phyloP scores from a whole-genome alignment of 1,140 invertebrate species.

The Cotesia glomerata region DNA sequence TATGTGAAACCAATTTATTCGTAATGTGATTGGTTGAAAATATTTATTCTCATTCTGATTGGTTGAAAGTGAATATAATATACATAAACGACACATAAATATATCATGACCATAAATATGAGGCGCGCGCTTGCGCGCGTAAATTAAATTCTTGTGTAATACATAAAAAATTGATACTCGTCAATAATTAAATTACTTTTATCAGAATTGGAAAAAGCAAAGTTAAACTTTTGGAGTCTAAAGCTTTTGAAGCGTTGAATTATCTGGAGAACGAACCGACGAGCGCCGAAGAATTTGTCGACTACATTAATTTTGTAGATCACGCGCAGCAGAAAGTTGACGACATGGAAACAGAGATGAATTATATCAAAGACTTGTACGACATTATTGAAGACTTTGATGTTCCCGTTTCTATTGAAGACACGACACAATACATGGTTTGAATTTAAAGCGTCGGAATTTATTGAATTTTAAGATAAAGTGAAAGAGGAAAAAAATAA shows the following conservation, averaged over 20 bases:
- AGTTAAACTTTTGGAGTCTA: conserved; percentile 66
- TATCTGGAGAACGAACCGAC: conserved; percentile 70
- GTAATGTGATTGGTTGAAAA: no score
- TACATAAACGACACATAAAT: no score
- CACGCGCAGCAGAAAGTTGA: conserved; percentile 68
- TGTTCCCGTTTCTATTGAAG: conserved; percentile 69
- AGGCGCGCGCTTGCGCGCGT: no score
- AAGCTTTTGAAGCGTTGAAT: conserved; percentile 68
- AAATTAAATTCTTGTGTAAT: no score
- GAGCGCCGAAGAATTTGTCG: conserved; percentile 72
- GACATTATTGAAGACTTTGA: conserved; percentile 74
- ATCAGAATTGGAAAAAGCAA: conserved; percentile 67
- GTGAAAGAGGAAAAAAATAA: background rate
- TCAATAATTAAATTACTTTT: background rate
- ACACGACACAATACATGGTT: conserved; percentile 70
- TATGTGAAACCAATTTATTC: no score
- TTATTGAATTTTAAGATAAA: background rate
- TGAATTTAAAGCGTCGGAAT: conserved; percentile 8
- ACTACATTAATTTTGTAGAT: conserved; percentile 74
- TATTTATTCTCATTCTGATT: no score
- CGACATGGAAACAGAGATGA: conserved; percentile 68
- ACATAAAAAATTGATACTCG: no score
- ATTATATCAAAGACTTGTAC: conserved; percentile 76
- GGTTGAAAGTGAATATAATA: no score
- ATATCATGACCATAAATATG: no score